Evolutionary conservation across 1,140 invertebrate species (phyloP), one percentile per base, ranked within the genome.

Genomic region (Antheraea pernyi): DNA sequence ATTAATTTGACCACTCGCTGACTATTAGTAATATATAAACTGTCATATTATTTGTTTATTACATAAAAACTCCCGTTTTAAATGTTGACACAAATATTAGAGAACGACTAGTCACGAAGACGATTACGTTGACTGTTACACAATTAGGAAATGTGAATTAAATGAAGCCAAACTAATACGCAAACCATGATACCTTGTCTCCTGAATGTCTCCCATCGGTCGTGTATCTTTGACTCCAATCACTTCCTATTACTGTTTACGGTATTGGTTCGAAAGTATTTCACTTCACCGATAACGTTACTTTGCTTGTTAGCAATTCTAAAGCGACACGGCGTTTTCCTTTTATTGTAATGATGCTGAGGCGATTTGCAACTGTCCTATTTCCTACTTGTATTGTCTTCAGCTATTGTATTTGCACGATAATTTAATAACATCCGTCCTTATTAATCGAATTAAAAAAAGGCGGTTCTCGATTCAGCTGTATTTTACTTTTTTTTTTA

Each of bases 191-290:
- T 30, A 63, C 63, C 69, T 69, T 69, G 67, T 72, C 11, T 58
- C 67, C 72, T 37, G 59, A 19, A 59, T 73, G 67, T 70, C 65
- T 70, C 46, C 64, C 61, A 73, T 73, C 72, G 48, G 65, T 53
- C 72, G 68, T 69, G 65, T 73, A 69, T 65, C 36, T 18, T 39
- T 13, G 39, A 18, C 18, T 73, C 53, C 48, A 46, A 67, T 73
- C 58, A 62, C 67, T 72, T 72, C 71, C 71, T 65, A 58, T 64
- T 42, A 19, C 71, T 59, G 58, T 69, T 64, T 72, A 72, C 22
- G 71, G 71, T 42, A 37, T 37, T 65, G 18, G 19, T 72, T 30
- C 30, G 67, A 58, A 69, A 68, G 53, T 68, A 69, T 72, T 72
- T 72, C 71, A 69, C 67, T 72, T 72, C 64, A 63, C 61, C 46